Evolutionary conservation across 2,113 vertebrate species (phyloP), one percentile per base, ranked within the genome.

Genomic region (Aldabrachelys gigantea): DNA sequence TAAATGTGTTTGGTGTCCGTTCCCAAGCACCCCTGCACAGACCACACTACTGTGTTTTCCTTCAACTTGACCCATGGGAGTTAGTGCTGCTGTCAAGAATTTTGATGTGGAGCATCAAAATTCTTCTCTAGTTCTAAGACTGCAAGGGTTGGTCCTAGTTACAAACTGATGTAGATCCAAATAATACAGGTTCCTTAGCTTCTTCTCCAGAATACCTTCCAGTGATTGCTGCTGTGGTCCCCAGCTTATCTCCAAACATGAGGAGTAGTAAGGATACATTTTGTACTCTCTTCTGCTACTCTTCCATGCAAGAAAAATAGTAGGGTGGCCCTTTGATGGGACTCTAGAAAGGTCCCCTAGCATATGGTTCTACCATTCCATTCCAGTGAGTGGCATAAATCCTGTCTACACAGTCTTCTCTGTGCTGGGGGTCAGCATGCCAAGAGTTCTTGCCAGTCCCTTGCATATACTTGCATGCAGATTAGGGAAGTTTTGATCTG

Each of bases 1-100:
- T 95, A 82, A 96, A 97, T 91, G 84, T 90, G 81, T 83, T 94
- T 85, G 93, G 93, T 95, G 82, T 92, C 7, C 85, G 91, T 96
- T 81, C n/a, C 27, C 80, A 94, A 76, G 82, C 8, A 1, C 44
- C 75, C 54, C 41, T 92, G 22, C 78, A 49, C 31, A 90, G 57
- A 83, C 56, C 49, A 50, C 1, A 41, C 38, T 87, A 79, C 57
- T 83, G 53, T 92, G 81, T 95, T 95, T 72, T 85, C 29, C 69
- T 83, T 65, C 84, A 95, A 41, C 3, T 89, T 27, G 83, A 93
- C 6, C 10, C 83, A 29, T 89, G 72, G 10, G 24, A 13, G 5
- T 24, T 76, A 76, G 41, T 76, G 22, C 41, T 44, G 38, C 72
- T 94, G 25, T 41, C 41, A 41, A 41, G 41, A 41, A 41, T 41